Conservation (phyloP, 92 coral and sea anemone genomes). For the Porites cylindrica region DNA sequence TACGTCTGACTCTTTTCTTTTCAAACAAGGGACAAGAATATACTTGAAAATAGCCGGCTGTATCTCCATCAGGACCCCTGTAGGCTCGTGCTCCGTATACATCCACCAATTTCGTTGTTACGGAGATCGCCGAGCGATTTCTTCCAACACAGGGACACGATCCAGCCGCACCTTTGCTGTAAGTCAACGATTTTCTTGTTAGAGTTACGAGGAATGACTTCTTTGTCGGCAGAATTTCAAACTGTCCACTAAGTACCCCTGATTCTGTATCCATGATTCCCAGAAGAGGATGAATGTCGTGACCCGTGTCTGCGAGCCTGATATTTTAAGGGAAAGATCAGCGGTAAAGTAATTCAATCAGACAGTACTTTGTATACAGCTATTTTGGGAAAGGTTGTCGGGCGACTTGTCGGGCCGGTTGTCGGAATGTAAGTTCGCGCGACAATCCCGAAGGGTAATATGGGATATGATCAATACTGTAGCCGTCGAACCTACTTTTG, state of each 20-base stretch:
- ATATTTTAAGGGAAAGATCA: too few species aligned
- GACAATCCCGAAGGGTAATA: too few species aligned
- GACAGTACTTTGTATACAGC: too few species aligned
- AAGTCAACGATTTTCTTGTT: conserved; percentile 25
- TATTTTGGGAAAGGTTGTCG: too few species aligned
- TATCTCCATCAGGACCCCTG: conserved; percentile 58
- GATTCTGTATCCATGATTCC: conserved; percentile 37
- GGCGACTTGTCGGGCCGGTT: too few species aligned
- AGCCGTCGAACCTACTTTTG: too few species aligned
- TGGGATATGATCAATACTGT: too few species aligned
- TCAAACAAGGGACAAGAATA: conserved; percentile 69
- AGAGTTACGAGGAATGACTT: conserved; percentile 52
- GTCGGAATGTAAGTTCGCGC: too few species aligned
- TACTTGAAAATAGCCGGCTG: conserved; percentile 75
- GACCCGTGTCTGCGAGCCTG: too few species aligned
- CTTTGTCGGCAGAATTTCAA: conserved; percentile 71
- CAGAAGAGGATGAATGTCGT: not conserved
- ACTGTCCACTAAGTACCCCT: conserved; percentile 67
- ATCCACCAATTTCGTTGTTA: conserved; percentile 44
- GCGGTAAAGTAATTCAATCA: too few species aligned
- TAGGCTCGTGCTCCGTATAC: conserved; percentile 83
- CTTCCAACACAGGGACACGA: conserved; percentile 10
- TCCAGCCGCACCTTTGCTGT: conserved; percentile 1
- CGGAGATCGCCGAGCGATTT: conserved; percentile 8
- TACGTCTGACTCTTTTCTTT: conserved; percentile 57